These are phyloP conservation scores for Mongoloraphidia duomilia DNA, from an alignment of 2,888 invertebrate species.

Conservation along the genomic window DNA sequence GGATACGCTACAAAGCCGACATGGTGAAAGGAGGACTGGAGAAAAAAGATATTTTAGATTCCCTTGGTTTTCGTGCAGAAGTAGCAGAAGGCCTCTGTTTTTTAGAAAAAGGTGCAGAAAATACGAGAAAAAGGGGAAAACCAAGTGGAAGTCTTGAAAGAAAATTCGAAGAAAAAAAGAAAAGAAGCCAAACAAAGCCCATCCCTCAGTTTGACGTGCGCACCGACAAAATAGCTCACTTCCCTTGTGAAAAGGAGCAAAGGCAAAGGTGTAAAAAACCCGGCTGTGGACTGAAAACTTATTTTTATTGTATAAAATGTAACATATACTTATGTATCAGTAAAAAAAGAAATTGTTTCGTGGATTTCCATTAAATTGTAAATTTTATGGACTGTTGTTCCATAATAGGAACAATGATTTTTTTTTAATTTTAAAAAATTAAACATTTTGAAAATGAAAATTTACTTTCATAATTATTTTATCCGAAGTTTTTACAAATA, in stretches of 20 bases:
- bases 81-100: no score
- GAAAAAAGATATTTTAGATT: background rate
- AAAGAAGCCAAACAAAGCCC: background rate
- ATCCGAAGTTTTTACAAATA: no score
- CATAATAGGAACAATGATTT: background rate
- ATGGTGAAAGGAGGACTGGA: slow-evolving; percentile 1
- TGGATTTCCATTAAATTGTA: no score
- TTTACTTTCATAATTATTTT: no score
- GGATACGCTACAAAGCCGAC: slow-evolving; percentile 4
- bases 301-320: background rate
- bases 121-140: no score
- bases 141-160: no score
- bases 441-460: no score
- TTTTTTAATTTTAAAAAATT: background rate
- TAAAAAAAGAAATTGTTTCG: no score
- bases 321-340: no score
- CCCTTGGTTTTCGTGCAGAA: no score
- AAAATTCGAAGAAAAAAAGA: background rate
- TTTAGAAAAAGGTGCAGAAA: no score
- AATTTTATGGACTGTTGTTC: no score
- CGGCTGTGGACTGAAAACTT: slow-evolving; percentile 1
- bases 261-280: background rate
- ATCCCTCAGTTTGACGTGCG: background rate
- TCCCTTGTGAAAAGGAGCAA: background rate
- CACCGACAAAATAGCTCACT: background rate